These are phyloP conservation scores for Sinocyclocheilus grahami DNA, from an alignment of 2,113 vertebrate species.

Conservation along the genomic window DNA sequence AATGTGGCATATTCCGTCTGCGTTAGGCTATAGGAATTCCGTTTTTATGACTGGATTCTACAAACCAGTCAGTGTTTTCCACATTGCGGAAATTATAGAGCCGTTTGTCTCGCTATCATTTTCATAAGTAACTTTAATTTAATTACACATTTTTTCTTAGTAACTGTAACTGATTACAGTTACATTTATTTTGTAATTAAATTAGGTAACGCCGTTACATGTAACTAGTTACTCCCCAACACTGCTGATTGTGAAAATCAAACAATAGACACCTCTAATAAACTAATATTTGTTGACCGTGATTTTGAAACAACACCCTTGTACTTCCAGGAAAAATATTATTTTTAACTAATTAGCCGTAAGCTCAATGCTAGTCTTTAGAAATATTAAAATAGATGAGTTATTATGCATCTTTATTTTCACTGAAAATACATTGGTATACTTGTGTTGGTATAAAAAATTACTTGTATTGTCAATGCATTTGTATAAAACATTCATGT, in stretches of 20 bases:
- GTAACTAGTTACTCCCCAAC: no score
- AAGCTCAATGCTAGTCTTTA: neutral
- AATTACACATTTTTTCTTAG: no score
- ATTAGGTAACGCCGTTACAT: no score
- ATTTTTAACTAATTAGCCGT: neutral
- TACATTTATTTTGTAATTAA: no score
- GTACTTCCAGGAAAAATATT: neutral
- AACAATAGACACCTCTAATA: conserved; percentile 34
- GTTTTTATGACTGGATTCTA: no score
- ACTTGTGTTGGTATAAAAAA: neutral
- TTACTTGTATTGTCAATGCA: neutral
- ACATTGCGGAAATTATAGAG: no score
- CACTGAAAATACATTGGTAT: neutral
- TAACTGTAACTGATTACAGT: no score
- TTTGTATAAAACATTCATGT: neutral
- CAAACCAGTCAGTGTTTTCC: no score
- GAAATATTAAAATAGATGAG: neutral
- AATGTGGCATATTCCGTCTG: no score
- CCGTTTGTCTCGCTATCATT: no score
- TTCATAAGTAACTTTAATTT: no score
- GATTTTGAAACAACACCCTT: neutral
- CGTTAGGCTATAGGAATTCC: no score
- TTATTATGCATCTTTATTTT: neutral
- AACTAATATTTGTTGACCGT: neutral
- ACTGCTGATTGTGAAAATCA: conserved; percentile 57